Evolutionary conservation across 2,113 vertebrate species (phyloP), one percentile per base, ranked within the genome.

Genomic region (Anarrhichthys ocellatus): DNA sequence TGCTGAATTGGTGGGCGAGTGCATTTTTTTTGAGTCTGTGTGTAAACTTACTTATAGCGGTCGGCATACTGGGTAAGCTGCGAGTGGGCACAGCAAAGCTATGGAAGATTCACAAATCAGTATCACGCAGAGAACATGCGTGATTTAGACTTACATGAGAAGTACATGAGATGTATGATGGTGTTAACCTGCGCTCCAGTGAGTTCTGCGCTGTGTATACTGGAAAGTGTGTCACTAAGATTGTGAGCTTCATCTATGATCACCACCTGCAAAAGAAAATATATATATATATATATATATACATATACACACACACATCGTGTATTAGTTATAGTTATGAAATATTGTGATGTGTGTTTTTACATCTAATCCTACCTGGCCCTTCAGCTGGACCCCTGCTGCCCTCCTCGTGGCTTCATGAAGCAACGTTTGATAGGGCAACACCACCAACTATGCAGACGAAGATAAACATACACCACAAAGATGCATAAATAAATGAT

Each of bases 181-280:
- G 5, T 40, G 10, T 54, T 70, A 87, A 99, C 98, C 97, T 99
- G 98, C 38, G 96, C 90, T 46, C 97, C 98, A 0, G 73, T 97
- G 87, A 99, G 95, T 82, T 98, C 97, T 0, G 85, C 78, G 0
- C 98, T 98, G 64, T 99, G 93, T 84, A 99, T 97, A 75, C 94
- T 92, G 9, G 96, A 97, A 81, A 99, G 97, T 17, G 97, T 97
- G 89, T 99, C 98, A 1, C 96, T 96, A 48, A 99, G 96, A 90
- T 99, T 99, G 94, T 99, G 98, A 0, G 98, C 98, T 92, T 99
- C 98, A 0, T 99, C 98, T 62, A 99, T 97, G 81, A 99, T 96
- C 83, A 93, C 36, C 44, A 94, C 92, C 93, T 94, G 81, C 62
- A 65, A 63, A 63, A 58, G 73, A 38, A 64, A 3, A 9, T 52